These are phyloP conservation scores for Bos javanicus DNA, from an alignment of 2,113 vertebrate genomes.

Conservation along the genomic window DNA sequence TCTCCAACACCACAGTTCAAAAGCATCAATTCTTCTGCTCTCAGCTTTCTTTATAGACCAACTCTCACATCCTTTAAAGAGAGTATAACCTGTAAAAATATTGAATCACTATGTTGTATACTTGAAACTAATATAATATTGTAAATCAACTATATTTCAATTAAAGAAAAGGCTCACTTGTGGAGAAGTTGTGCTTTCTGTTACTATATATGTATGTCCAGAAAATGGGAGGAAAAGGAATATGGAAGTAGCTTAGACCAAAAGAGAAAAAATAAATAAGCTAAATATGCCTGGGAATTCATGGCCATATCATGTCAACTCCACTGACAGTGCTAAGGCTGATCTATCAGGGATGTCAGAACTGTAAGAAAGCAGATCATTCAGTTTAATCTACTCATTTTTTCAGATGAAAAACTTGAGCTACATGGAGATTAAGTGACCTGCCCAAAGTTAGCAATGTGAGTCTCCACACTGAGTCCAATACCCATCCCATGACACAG, in stretches of 20 bases:
- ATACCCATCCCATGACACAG: not conserved
- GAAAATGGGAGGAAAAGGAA: not conserved
- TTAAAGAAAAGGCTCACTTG: not conserved
- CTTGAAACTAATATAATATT: not conserved
- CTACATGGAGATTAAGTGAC: not conserved
- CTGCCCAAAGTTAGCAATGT: not conserved
- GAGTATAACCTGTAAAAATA: not conserved
- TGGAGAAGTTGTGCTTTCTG: not conserved
- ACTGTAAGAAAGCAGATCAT: not conserved
- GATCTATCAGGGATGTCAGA: not conserved
- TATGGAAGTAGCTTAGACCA: not conserved
- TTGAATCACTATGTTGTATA: not conserved
- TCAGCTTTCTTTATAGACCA: not conserved
- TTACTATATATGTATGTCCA: not conserved
- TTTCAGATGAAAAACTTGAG: not conserved
- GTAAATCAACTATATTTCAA: not conserved
- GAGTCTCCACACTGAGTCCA: not conserved
- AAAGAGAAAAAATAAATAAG: not conserved
- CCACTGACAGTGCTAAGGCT: not conserved
- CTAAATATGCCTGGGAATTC: not conserved
- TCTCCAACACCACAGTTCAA: not conserved
- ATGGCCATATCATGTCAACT: not conserved
- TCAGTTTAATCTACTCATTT: not conserved
- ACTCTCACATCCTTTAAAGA: not conserved
- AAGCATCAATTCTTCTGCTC: not conserved